Percentiles rank a stretch among this genome's conserved stretches.
Evolutionary conservation across 2,888 invertebrate species (phyloP).

Genomic region (Philaethria dido): DNA sequence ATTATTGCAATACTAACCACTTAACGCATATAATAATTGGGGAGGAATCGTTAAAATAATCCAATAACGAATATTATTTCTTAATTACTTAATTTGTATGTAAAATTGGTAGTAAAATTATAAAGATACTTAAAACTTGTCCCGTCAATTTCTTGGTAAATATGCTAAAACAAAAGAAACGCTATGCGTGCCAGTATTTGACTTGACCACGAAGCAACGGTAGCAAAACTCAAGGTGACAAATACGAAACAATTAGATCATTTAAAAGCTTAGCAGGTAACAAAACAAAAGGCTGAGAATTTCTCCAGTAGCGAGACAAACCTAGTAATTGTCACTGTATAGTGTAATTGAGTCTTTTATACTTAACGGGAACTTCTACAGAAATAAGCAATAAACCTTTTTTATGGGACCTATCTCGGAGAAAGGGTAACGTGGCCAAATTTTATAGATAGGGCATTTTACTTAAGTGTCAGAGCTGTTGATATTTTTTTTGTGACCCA

Average conservation of each 20-base stretch:
- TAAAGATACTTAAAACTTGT: background rate
- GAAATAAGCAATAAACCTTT: constrained; percentile 49
- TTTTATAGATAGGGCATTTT: constrained; percentile 48
- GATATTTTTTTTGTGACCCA: constrained; percentile 16
- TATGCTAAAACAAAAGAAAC: background rate
- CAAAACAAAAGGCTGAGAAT: constrained; percentile 37
- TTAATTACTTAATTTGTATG: background rate
- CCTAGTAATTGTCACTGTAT: constrained; percentile 58
- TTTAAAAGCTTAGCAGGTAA: constrained; percentile 37
- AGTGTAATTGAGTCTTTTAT: constrained; percentile 58
- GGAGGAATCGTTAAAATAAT: too few relatives aligned
- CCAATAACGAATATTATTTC: background rate
- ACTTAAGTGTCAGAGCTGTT: constrained; percentile 9
- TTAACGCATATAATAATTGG: too few relatives aligned
- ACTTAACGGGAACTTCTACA: constrained; percentile 39
- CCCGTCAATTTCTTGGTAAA: constrained; percentile 11
- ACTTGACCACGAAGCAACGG: constrained; percentile 31
- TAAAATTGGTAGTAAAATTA: background rate
- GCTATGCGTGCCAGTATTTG: background rate
- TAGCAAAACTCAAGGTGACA: constrained; percentile 40
- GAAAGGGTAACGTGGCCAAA: constrained; percentile 63
- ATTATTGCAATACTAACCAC: too few relatives aligned
- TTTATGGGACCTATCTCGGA: constrained; percentile 38
- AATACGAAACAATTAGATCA: constrained; percentile 38
- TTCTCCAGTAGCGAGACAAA: constrained; percentile 50